These are phyloP conservation scores for Eira barbara DNA, from an alignment of 2,113 vertebrate species.

Conservation along the genomic window DNA sequence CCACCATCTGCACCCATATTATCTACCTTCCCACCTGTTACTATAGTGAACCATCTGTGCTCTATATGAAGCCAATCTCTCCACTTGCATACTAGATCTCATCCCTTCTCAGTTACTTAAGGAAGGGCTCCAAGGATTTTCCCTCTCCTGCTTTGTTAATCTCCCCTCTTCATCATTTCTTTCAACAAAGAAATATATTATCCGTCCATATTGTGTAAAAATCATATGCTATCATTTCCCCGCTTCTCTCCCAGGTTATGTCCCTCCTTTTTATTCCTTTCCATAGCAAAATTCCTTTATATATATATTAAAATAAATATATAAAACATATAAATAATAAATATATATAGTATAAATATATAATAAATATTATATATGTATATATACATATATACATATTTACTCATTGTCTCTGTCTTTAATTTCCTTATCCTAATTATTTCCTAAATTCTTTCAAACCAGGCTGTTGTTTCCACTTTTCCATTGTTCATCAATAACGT, in stretches of 20 bases:
- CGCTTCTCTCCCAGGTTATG: background rate
- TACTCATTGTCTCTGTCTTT: background rate
- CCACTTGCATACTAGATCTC: background rate
- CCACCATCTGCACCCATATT: slow-evolving; percentile 54
- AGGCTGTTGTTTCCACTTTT: background rate
- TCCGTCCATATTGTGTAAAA: background rate
- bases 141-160: background rate
- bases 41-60: slow-evolving; percentile 68
- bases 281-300: background rate
- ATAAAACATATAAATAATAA: background rate
- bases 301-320: background rate
- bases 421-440: background rate
- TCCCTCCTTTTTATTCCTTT: background rate
- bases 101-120: background rate
- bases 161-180: background rate
- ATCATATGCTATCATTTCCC: background rate
- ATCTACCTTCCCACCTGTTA: slow-evolving; percentile 64
- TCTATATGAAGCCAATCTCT: slow-evolving; percentile 36
- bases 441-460: background rate
- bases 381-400: background rate
- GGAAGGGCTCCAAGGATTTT: background rate
- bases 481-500: background rate
- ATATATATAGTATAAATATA: background rate
- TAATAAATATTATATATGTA: background rate
- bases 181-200: background rate